Percentiles rank a stretch among this genome's conserved stretches.
These are phyloP conservation scores for Euwallacea fornicatus DNA, from an alignment of 1,140 invertebrate genomes.

Conservation along the genomic window DNA sequence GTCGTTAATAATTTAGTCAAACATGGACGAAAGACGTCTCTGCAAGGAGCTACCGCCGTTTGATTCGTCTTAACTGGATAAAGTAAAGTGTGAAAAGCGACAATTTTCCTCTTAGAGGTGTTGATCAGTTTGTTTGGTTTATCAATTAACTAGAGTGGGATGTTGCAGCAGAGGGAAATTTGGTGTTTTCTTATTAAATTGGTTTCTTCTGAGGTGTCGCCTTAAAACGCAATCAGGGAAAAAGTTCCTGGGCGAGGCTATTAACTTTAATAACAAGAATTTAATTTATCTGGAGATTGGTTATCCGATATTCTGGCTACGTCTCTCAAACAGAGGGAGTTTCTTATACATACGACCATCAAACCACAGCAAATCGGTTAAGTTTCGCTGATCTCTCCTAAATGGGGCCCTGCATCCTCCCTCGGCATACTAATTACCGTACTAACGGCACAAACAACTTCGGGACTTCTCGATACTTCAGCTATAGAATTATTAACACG, in stretches of 20 bases:
- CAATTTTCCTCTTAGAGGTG: slow-evolving; percentile 8
- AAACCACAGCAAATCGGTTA: slow-evolving; percentile 5
- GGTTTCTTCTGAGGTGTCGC: too few species aligned
- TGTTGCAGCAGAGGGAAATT: too few species aligned
- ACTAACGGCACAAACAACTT: not conserved
- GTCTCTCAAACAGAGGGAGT: not conserved
- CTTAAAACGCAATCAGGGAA: too few species aligned
- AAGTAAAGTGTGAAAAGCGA: slow-evolving; percentile 10
- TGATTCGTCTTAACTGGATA: slow-evolving; percentile 15
- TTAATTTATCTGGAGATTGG: not conserved
- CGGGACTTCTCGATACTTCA: too few species aligned
- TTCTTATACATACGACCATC: not conserved
- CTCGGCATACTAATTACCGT: not conserved
- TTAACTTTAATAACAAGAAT: too few species aligned
- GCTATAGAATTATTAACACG: slow-evolving; percentile 10
- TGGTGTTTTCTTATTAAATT: too few species aligned
- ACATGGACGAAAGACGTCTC: not conserved
- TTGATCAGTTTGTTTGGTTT: slow-evolving; percentile 11
- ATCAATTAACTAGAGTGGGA: not conserved
- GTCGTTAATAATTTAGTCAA: slow-evolving; percentile 10
- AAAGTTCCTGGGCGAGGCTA: too few species aligned
- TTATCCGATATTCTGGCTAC: not conserved
- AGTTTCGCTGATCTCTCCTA: slow-evolving; percentile 13
- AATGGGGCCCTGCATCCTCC: slow-evolving; percentile 9
- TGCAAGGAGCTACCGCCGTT: not conserved